These are phyloP conservation scores for Dysdera silvatica DNA, from an alignment of 1,140 invertebrate genomes.

Conservation along the genomic window DNA sequence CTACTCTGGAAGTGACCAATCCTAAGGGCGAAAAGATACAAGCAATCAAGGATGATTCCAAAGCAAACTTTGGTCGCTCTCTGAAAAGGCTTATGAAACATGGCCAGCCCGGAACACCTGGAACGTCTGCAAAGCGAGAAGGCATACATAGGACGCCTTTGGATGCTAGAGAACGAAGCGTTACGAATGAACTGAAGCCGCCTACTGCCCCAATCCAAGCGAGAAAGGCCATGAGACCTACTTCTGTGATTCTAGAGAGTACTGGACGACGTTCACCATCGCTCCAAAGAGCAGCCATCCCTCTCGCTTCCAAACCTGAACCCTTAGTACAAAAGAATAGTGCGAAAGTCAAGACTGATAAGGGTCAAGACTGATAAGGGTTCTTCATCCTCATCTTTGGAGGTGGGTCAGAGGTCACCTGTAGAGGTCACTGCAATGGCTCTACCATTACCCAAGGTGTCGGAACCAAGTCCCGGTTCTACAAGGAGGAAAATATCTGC, in stretches of 20 bases:
- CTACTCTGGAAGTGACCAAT: not conserved
- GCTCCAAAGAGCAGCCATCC: too few relatives aligned
- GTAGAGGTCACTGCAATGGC: too few relatives aligned
- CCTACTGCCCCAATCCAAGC: constrained; percentile 4
- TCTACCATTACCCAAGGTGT: too few relatives aligned
- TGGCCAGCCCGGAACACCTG: not conserved
- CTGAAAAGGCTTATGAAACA: constrained; percentile 20
- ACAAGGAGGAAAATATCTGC: too few relatives aligned
- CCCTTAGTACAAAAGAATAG: too few relatives aligned
- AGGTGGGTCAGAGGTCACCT: too few relatives aligned
- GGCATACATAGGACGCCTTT: constrained; percentile 12
- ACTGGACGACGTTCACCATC: not conserved
- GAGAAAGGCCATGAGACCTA: constrained; percentile 13
- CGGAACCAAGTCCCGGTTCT: too few relatives aligned
- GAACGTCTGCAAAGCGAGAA: constrained; percentile 1
- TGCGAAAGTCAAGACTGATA: too few relatives aligned
- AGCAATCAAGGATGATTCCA: constrained; percentile 4
- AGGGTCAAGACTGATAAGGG: too few relatives aligned
- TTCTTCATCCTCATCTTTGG: too few relatives aligned
- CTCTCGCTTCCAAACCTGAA: too few relatives aligned
- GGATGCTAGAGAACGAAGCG: constrained; percentile 2
- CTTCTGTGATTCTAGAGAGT: constrained; percentile 6
- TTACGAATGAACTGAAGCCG: constrained; percentile 7
- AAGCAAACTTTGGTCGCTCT: constrained; percentile 18
- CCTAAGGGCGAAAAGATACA: not conserved